These are phyloP conservation scores for Tragelaphus oryx DNA, from an alignment of 2,797 vertebrate species.

Conservation along the genomic window DNA sequence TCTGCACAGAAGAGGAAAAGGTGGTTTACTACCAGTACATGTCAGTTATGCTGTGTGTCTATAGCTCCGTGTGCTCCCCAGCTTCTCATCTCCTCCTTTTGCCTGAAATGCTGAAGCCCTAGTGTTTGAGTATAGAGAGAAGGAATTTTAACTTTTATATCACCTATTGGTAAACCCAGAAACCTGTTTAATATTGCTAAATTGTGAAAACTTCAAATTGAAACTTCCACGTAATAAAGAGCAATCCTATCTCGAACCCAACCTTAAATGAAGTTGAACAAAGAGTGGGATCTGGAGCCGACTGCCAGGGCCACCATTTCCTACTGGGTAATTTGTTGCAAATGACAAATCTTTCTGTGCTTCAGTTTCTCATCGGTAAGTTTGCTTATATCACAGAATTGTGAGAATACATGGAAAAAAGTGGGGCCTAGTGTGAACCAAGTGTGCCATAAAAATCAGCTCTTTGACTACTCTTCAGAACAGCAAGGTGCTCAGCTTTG, in stretches of 20 bases:
- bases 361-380: neutral
- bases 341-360: neutral
- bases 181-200: neutral
- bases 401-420: neutral
- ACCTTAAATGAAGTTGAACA: neutral
- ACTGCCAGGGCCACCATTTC: neutral
- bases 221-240: neutral
- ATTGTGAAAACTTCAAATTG: neutral
- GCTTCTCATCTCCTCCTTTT: neutral
- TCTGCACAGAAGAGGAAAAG: neutral
- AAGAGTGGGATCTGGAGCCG: neutral
- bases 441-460: neutral
- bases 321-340: neutral
- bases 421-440: neutral
- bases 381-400: neutral
- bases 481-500: neutral
- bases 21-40: neutral
- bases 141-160: neutral
- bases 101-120: neutral
- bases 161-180: neutral
- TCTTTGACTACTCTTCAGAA: neutral
- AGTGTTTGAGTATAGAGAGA: neutral
- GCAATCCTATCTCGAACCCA: neutral
- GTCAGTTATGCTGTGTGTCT: neutral
- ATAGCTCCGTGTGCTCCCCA: neutral